Evolutionary conservation across 2,888 invertebrate genomes (phyloP).

Genomic region (Hemistola chrysoprasaria): DNA sequence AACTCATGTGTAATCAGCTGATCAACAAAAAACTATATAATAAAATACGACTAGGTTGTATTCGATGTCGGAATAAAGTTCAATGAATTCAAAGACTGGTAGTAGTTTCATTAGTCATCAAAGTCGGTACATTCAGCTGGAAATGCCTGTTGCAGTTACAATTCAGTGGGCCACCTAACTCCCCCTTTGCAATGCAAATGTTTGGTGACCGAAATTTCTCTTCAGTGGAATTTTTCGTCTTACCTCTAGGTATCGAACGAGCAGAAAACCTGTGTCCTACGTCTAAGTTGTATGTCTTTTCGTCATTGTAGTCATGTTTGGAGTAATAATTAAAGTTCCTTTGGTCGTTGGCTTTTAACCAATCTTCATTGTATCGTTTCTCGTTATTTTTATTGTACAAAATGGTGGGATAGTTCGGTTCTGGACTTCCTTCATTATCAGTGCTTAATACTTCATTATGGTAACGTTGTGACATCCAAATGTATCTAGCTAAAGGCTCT

Average conservation of each 20-base stretch:
- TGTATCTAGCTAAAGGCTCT: slow-evolving; percentile 70
- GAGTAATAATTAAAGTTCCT: slow-evolving; percentile 47
- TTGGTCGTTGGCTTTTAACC: slow-evolving; percentile 44
- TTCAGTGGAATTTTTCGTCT: slow-evolving; percentile 45
- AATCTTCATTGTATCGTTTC: slow-evolving; percentile 51
- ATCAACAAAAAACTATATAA: slow-evolving; percentile 27
- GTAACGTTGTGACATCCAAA: slow-evolving; percentile 74
- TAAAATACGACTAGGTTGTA: slow-evolving; percentile 62
- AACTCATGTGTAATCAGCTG: slow-evolving; percentile 37
- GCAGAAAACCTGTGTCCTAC: slow-evolving; percentile 40
- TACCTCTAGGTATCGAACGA: slow-evolving; percentile 53
- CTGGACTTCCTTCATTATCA: slow-evolving; percentile 52
- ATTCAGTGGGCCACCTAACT: slow-evolving; percentile 60
- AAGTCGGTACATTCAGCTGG: slow-evolving; percentile 66
- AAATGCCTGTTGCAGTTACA: slow-evolving; percentile 76
- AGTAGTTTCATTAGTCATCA: slow-evolving; percentile 61
- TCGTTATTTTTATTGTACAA: slow-evolving; percentile 50
- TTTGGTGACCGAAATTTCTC: slow-evolving; percentile 69
- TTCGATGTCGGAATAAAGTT: slow-evolving; percentile 39
- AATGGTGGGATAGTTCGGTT: slow-evolving; percentile 55
- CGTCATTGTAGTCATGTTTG: slow-evolving; percentile 39
- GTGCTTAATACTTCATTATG: slow-evolving; percentile 55
- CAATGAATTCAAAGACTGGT: slow-evolving; percentile 54
- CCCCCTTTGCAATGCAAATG: slow-evolving; percentile 65
- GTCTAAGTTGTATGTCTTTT: slow-evolving; percentile 12